These are phyloP conservation scores for Zele albiditarsus DNA, from an alignment of 2,888 invertebrate genomes.

Conservation along the genomic window DNA sequence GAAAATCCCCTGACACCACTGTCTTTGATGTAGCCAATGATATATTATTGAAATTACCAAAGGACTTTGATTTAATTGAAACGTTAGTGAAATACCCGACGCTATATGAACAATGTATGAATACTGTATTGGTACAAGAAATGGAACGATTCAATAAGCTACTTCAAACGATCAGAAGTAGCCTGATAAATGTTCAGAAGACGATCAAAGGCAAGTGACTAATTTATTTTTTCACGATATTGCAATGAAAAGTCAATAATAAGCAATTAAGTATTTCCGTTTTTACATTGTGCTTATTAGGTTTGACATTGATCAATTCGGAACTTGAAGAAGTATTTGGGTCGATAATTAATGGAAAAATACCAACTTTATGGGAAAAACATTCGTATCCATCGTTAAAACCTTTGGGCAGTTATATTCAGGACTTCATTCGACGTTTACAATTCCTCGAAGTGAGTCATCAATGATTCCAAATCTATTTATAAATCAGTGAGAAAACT, in stretches of 20 bases:
- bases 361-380: constrained; percentile 89
- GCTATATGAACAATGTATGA: constrained; percentile 90
- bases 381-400: constrained; percentile 95
- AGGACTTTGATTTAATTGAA: constrained; percentile 79
- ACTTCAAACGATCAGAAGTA: constrained; percentile 81
- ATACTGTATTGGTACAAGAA: constrained; percentile 92
- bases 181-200: constrained; percentile 87
- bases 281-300: constrained; percentile 72
- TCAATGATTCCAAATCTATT: neutral
- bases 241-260: constrained; percentile 27
- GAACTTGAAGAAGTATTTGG: constrained; percentile 89
- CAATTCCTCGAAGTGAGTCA: constrained; percentile 84
- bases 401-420: constrained; percentile 90
- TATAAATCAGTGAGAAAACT: neutral
- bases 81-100: constrained; percentile 83
- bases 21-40: constrained; percentile 87
- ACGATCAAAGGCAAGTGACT: constrained; percentile 85
- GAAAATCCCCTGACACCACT: constrained; percentile 85
- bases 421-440: constrained; percentile 88
- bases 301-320: constrained; percentile 89
- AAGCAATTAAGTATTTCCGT: neutral
- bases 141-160: constrained; percentile 86
- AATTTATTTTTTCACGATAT: neutral
- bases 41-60: constrained; percentile 84
- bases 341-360: constrained; percentile 88